Evolutionary conservation across 2,888 invertebrate species (phyloP).

Genomic region (Periphyllus acericola): DNA sequence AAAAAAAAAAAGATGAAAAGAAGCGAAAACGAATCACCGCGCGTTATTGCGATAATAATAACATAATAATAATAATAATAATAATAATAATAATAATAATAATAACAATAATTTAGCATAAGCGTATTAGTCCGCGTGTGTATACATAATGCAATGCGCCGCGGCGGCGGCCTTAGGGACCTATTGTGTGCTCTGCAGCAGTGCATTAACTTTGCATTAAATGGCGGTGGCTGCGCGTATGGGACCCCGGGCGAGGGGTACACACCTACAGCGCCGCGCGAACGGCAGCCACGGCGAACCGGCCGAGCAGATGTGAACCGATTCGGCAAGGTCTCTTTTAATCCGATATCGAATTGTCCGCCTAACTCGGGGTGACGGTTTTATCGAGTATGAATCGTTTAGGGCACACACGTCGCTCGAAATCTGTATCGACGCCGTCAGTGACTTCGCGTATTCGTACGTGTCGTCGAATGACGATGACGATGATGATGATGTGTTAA

Average conservation of each 20-base stretch:
- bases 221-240: slow-evolving; percentile 4
- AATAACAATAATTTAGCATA: neutral
- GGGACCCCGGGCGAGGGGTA: too few species aligned
- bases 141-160: too few species aligned
- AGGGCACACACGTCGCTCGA: slow-evolving; percentile 3
- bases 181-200: neutral
- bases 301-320: slow-evolving; percentile 49
- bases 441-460: too few species aligned
- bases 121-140: too few species aligned
- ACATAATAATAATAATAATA: neutral
- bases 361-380: slow-evolving; percentile 61
- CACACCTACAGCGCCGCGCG: too few species aligned
- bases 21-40: neutral
- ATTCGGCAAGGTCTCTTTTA: slow-evolving; percentile 58
- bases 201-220: slow-evolving; percentile 57
- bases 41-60: neutral
- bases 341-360: slow-evolving; percentile 56
- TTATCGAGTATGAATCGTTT: slow-evolving; percentile 48
- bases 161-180: neutral
- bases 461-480: too few species aligned
- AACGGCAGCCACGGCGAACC: neutral
- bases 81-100: neutral
- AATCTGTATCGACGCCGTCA: neutral
- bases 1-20: neutral
- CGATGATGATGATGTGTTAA: neutral